Evolutionary conservation across 2,888 invertebrate genomes (phyloP), one percentile per base, ranked within the genome.

Genomic region (Sinohyriopsis cumingii): DNA sequence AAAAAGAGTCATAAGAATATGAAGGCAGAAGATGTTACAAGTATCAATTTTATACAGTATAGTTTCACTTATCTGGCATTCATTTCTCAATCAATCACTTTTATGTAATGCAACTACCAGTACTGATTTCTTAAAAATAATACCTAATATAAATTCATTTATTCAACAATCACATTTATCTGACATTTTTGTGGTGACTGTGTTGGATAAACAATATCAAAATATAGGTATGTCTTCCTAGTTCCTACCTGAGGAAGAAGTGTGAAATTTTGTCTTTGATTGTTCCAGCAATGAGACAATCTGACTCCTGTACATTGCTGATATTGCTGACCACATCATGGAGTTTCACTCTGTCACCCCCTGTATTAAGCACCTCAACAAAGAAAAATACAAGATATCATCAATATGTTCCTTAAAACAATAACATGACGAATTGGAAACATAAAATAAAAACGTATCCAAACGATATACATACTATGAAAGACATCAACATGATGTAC

Each of bases 191-290:
- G 45, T 12, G 28, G 20, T 67, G 45, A 12, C 7, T 45, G 12
- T 15, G 45, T 15, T 45, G 15, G 15, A 45, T 15, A 15, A 45
- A 12, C 15, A 45, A 15, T 12, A 45, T 45, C 15, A 45, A 15
- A 45, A 45, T 45, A 45, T 15, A 45, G 12, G 45, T 12, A 20
- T 5, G 56, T n/a, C n/a, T n/a, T 24, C 25, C 55, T 72, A 88
- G 18, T n/a, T 24, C 25, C 55, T 72, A 88, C 88, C 88, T 81
- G 22, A 88, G 75, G n/a, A 85, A 75, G 68, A 83, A 84, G 70
- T 88, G 88, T n/a, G 88, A 88, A 19, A 87, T 79, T n/a, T 65
- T 71, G 77, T 88, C 88, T 74, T 86, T 85, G 54, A 70, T 69
- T 24, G 85, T 75, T 0, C 86, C 85, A 28, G 81, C 82, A 63